Evolutionary conservation across 2,113 vertebrate species (phyloP).

Genomic region (Coreoperca whiteheadi): DNA sequence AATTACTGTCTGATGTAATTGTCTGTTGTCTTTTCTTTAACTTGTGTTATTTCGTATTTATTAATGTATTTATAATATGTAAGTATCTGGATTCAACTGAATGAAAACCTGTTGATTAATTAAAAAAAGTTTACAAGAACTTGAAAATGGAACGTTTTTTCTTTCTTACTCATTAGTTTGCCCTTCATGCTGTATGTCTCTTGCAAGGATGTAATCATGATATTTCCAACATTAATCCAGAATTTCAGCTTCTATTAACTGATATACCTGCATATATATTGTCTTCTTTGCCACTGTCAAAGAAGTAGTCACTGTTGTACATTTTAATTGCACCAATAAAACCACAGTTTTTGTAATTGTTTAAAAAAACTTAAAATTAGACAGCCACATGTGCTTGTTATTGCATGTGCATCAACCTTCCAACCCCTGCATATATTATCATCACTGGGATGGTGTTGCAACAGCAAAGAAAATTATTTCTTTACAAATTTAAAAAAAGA

Average conservation of each 20-base stretch:
- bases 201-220: not conserved
- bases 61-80: constrained; percentile 52
- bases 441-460: not conserved
- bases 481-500: not conserved
- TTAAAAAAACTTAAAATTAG: not conserved
- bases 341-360: not conserved
- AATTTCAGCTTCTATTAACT: not conserved
- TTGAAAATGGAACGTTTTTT: not conserved
- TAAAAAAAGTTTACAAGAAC: not conserved
- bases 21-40: not conserved
- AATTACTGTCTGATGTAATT: not conserved
- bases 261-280: not conserved
- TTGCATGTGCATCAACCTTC: not conserved
- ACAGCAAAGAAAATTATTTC: not conserved
- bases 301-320: no score
- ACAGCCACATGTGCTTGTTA: not conserved
- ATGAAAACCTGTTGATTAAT: not conserved
- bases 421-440: not conserved
- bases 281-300: not conserved
- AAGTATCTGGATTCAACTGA: not conserved
- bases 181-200: not conserved
- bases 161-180: not conserved
- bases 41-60: constrained; percentile 47
- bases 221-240: no score
- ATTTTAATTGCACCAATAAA: not conserved